Evolutionary conservation across 2,888 invertebrate species (phyloP).

Genomic region (Pogonocherus hispidulus): DNA sequence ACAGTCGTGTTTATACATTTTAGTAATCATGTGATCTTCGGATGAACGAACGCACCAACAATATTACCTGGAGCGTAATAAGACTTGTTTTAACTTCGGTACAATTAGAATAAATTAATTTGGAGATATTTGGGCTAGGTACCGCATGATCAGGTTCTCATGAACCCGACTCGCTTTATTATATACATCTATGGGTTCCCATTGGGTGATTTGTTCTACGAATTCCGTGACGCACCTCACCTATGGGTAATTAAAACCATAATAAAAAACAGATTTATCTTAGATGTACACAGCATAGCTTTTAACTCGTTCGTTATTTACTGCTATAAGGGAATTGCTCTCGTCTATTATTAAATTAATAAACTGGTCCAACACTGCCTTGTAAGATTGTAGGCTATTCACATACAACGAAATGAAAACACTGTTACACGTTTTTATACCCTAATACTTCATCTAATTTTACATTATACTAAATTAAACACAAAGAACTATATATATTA

Average conservation of each 20-base stretch:
- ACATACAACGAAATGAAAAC: too few species aligned
- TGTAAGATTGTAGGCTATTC: too few species aligned
- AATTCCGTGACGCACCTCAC: conserved; percentile 33
- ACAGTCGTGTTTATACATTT: conserved; percentile 14
- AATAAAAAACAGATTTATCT: conserved; percentile 35
- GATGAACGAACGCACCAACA: conserved; percentile 36
- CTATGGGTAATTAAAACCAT: conserved; percentile 32
- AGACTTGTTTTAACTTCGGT: conserved; percentile 44
- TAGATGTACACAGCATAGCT: conserved; percentile 29
- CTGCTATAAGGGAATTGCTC: conserved; percentile 13
- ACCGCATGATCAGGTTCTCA: conserved; percentile 44
- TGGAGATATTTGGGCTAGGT: conserved; percentile 45
- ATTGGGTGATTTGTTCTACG: conserved; percentile 21
- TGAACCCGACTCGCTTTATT: conserved; percentile 27
- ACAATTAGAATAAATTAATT: conserved; percentile 49
- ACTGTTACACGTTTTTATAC: too few species aligned
- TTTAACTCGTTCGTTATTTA: conserved; percentile 45
- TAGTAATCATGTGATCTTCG: conserved; percentile 36
- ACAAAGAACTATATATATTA: too few species aligned
- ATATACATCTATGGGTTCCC: conserved; percentile 10
- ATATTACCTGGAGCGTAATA: conserved; percentile 38
- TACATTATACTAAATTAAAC: too few species aligned
- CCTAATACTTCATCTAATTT: too few species aligned
- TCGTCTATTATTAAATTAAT: not conserved
- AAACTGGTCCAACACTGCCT: not conserved